These are phyloP conservation scores for Drosophila fuyamai DNA, from an alignment of 1,140 invertebrate genomes.

Conservation along the genomic window DNA sequence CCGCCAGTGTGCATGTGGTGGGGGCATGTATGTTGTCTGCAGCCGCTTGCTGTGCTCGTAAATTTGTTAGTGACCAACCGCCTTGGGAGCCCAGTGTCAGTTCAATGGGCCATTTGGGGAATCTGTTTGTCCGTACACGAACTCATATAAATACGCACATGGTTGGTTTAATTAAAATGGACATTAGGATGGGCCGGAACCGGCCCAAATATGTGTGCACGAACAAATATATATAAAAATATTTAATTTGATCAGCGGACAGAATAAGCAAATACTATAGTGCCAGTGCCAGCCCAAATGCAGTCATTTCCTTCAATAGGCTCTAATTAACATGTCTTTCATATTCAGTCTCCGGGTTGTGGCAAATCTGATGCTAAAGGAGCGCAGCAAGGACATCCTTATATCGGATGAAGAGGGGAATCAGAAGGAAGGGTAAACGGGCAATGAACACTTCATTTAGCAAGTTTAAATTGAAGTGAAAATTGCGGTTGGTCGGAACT, in stretches of 20 bases:
- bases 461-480: constrained; percentile 71
- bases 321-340: constrained; percentile 39
- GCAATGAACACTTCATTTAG: constrained; percentile 62
- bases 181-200: constrained; percentile 50
- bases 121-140: constrained; percentile 47
- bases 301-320: constrained; percentile 17
- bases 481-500: constrained; percentile 53
- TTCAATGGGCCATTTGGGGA: constrained; percentile 77
- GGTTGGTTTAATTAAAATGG: constrained; percentile 81
- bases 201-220: constrained; percentile 8
- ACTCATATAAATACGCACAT: constrained; percentile 49
- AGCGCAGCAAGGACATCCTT: constrained; percentile 1
- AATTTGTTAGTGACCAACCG: constrained; percentile 51
- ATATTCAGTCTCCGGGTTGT: constrained; percentile 1
- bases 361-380: not conserved
- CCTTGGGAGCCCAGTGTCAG: constrained; percentile 51
- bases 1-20: constrained; percentile 19
- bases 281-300: not conserved
- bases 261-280: constrained; percentile 26
- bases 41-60: constrained; percentile 54
- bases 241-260: constrained; percentile 24
- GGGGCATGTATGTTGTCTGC: constrained; percentile 8
- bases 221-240: constrained; percentile 15
- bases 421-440: not conserved
- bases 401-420: not conserved